phyloP scores from a whole-genome alignment of 2,888 invertebrate species.

The Drepanosiphum platanoidis region DNA sequence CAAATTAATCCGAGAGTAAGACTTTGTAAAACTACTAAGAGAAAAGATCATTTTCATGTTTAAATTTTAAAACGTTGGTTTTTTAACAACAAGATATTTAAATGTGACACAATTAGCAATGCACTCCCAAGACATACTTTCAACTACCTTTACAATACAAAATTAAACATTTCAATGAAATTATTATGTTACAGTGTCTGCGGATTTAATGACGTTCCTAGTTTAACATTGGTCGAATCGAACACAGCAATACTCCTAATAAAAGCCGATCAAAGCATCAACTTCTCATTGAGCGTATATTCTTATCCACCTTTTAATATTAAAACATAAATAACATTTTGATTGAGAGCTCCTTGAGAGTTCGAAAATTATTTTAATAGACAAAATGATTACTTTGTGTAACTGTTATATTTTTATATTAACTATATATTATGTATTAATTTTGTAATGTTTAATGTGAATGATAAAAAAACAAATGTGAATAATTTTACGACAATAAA shows the following conservation, averaged over 20 bases:
- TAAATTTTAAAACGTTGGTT: neutral
- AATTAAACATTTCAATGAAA: no score
- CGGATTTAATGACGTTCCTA: slow-evolving; percentile 18
- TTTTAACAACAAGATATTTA: neutral
- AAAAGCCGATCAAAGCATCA: slow-evolving; percentile 57
- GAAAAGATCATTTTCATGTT: neutral
- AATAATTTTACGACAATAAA: neutral
- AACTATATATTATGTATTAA: neutral
- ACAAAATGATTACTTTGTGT: neutral
- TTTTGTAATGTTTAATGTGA: neutral
- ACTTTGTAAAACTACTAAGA: neutral
- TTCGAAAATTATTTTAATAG: neutral
- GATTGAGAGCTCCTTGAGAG: neutral
- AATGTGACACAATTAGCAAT: no score
- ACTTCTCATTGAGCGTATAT: slow-evolving; percentile 37
- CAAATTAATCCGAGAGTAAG: slow-evolving; percentile 47
- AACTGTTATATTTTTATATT: neutral
- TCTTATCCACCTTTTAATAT: slow-evolving; percentile 21
- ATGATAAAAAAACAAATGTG: neutral
- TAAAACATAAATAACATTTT: neutral
- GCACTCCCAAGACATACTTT: no score
- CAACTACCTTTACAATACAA: no score
- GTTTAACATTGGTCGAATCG: slow-evolving; percentile 34
- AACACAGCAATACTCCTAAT: slow-evolving; percentile 48
- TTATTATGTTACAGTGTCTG: slow-evolving; percentile 41